Evolutionary conservation across 2,113 vertebrate genomes (phyloP).

Genomic region (Aphelocoma coerulescens): DNA sequence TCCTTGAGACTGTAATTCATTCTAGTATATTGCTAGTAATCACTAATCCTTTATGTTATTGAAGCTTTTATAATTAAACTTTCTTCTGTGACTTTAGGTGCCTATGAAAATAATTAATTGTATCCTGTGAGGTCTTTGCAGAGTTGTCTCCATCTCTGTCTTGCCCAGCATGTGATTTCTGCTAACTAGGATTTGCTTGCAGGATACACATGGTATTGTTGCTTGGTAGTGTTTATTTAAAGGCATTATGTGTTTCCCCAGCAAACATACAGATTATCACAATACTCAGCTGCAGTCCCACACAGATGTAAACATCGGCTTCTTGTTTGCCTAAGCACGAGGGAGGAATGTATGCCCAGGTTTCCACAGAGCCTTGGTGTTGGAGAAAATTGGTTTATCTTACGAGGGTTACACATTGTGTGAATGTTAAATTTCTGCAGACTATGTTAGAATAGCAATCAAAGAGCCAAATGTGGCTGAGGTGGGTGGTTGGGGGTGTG

Average conservation of each 20-base stretch:
- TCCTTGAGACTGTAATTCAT: neutral
- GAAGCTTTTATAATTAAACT: neutral
- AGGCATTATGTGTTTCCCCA: neutral
- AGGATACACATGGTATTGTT: neutral
- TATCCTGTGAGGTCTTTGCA: neutral
- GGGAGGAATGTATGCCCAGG: neutral
- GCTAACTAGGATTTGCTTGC: neutral
- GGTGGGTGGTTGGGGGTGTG: neutral
- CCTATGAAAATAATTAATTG: neutral
- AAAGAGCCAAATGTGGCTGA: accelerated
- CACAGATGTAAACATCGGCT: neutral
- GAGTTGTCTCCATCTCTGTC: neutral
- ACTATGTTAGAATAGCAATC: neutral
- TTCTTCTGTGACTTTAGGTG: neutral
- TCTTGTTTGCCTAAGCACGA: neutral
- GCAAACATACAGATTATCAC: neutral
- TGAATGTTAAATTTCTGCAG: neutral
- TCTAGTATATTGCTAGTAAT: neutral
- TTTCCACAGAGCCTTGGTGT: neutral
- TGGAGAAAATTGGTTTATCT: neutral
- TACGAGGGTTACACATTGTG: neutral
- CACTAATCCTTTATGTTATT: neutral
- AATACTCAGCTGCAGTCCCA: neutral
- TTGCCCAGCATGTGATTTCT: neutral
- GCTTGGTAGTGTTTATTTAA: neutral